phyloP scores from a whole-genome alignment of 2,113 vertebrate genomes.

The Terrapene triunguis region DNA sequence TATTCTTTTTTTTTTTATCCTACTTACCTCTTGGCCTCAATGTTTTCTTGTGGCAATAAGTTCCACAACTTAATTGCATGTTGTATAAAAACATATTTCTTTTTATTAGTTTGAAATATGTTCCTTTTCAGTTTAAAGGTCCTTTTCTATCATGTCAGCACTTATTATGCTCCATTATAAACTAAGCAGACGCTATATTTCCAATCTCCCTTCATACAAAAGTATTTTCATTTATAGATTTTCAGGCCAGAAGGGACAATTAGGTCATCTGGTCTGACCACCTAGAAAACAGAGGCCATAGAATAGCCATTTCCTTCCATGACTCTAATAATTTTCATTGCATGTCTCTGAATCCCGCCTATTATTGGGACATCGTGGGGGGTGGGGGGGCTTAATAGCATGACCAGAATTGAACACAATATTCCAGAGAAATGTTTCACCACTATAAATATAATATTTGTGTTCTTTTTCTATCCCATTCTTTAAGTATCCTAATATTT shows the following conservation, averaged over 20 bases:
- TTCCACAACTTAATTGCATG: neutral
- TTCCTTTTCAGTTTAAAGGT: neutral
- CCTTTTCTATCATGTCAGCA: neutral
- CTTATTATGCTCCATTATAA: neutral
- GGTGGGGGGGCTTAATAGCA: neutral
- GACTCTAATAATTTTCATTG: neutral
- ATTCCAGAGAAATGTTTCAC: neutral
- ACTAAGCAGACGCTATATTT: neutral
- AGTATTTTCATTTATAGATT: neutral
- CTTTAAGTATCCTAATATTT: neutral
- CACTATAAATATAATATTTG: neutral
- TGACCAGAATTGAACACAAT: neutral
- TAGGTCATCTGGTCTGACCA: neutral
- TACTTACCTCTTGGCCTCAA: neutral
- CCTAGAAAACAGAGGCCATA: neutral
- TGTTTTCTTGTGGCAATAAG: neutral
- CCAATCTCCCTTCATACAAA: neutral
- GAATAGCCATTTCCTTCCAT: neutral
- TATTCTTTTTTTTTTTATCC: neutral
- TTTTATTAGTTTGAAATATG: neutral
- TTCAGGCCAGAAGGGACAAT: neutral
- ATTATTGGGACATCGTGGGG: neutral
- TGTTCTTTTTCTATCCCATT: neutral
- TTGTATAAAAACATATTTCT: neutral
- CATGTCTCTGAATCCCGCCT: neutral